Base-by-base conservation (phyloP, 2,113 vertebrate genomes). In the Melanerpes aurifrons region DNA sequence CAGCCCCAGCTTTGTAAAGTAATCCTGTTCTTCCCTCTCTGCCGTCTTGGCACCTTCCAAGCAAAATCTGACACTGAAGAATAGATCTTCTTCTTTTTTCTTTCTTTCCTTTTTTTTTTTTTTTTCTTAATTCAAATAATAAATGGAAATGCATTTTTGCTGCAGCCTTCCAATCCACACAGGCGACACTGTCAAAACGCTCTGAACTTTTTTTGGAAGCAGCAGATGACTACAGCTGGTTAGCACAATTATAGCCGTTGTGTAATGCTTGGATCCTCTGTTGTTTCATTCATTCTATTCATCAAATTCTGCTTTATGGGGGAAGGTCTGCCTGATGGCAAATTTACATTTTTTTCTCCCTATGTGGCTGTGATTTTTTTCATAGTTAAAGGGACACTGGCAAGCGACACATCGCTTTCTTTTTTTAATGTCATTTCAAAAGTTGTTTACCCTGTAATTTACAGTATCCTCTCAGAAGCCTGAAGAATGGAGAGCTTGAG, bases 141-240 rank as follows among this genome's bases (percentile, higher is more conserved):
- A 92, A 93, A 94, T 94, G 81, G 86, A 93, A 95, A 93, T 94
- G 81, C 89, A 93, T 95, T 95, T 83, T 84, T 24, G 56, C 54
- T 89, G 63, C 64, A 85, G 90, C 72, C 40, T 96, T 96, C 79
- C 91, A 92, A 77, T 90, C 82, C 10, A 1, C 88, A 67, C 54
- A 89, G 87, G 71, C 77, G 70, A 92, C 63, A 95, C 15, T 89
- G 74, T 89, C 93, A 90, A 86, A 86, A 80, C 35, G 63, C 32
- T 62, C 87, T 94, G 95, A 96, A 95, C 95, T 95, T 95, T 96
- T 96, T 96, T 96, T 96, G 92, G 95, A 96, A 96, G 95, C 94
- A 96, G 94, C 93, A 96, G 93, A 94, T 95, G 95, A 97, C 95
- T 96, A 94, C 96, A 97, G 95, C 95, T 96, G 96, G 95, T 96